Evolutionary conservation across 2,797 vertebrate species (phyloP).

Genomic region (Dendrocincla tyrannina): DNA sequence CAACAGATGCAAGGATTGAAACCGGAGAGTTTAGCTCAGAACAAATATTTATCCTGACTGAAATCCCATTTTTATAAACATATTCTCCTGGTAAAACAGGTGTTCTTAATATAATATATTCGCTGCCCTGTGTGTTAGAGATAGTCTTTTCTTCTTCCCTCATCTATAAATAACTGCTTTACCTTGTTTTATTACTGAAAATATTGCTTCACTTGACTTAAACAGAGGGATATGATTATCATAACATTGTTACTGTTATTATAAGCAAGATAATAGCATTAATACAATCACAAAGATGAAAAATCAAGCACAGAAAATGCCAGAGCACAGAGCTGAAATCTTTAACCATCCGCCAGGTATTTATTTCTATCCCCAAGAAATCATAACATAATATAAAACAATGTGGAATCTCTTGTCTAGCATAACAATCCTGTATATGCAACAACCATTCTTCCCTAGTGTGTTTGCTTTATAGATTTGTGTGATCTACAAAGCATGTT

Average conservation of each 20-base stretch:
- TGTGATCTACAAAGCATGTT: background rate
- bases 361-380: background rate
- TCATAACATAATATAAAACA: background rate
- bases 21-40: background rate
- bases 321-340: slow-evolving; percentile 1
- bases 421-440: background rate
- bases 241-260: slow-evolving; percentile 46
- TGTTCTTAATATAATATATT: background rate
- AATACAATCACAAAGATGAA: slow-evolving; percentile 16
- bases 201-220: slow-evolving; percentile 25
- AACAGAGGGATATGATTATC: slow-evolving; percentile 15
- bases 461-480: background rate
- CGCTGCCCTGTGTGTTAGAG: background rate
- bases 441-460: background rate
- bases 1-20: background rate
- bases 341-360: background rate
- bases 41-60: background rate
- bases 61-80: background rate
- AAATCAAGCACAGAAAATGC: slow-evolving; percentile 35
- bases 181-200: slow-evolving; percentile 8
- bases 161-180: background rate
- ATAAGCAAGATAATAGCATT: slow-evolving; percentile 21
- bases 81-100: background rate
- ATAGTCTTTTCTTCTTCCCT: background rate
- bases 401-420: background rate